Conservation (phyloP, 1,140 invertebrate genomes). For the Cherax quadricarinatus region DNA sequence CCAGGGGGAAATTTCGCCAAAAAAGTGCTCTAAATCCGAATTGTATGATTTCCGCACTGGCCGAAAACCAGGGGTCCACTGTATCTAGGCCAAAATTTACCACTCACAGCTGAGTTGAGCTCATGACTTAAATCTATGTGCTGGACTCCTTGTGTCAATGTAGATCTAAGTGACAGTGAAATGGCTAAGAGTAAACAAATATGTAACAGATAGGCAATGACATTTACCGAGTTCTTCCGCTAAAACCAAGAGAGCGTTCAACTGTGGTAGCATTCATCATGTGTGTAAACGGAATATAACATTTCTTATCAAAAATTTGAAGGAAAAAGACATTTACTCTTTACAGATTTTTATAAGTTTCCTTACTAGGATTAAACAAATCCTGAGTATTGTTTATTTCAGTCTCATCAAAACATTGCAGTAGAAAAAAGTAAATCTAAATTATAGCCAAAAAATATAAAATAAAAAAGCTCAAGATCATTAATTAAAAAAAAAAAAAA, state of each 20-base stretch:
- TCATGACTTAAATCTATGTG: no score
- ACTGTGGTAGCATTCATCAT: not conserved
- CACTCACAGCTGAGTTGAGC: no score
- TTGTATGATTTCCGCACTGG: no score
- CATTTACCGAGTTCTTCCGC: not conserved
- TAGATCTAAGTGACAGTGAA: no score
- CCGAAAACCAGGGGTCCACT: no score
- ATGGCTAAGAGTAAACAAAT: no score
- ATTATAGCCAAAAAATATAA: constrained; percentile 13
- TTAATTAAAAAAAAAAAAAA: not conserved
- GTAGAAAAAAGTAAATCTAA: not conserved
- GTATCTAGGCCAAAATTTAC: no score
- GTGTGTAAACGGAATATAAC: not conserved
- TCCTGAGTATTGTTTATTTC: constrained; percentile 7
- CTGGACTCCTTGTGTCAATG: no score
- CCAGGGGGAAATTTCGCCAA: no score
- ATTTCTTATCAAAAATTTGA: not conserved
- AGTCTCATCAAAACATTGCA: constrained; percentile 15
- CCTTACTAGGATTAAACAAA: constrained; percentile 3
- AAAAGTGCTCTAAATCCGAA: no score
- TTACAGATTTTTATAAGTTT: not conserved
- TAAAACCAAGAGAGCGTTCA: not conserved
- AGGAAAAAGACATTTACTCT: not conserved
- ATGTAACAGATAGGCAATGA: no score
- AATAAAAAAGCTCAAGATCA: not conserved